phyloP scores from a whole-genome alignment of 1,140 invertebrate genomes.

The Phenacoccus solenopsis region DNA sequence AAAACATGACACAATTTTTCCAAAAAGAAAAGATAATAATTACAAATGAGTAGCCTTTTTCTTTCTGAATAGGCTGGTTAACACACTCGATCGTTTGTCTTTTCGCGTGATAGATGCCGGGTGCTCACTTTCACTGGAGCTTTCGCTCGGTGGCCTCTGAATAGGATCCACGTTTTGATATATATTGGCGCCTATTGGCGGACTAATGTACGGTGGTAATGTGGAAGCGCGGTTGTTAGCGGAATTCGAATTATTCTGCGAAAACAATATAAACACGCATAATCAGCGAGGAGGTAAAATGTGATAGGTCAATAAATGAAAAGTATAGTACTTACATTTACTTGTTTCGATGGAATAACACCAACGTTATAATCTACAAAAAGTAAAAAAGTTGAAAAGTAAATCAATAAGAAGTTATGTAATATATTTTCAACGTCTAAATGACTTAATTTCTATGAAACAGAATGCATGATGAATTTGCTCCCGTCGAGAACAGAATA shows the following conservation, averaged over 20 bases:
- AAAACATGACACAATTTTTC: not conserved
- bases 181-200: conserved; percentile 13
- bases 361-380: not conserved
- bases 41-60: conserved; percentile 28
- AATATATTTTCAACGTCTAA: no score
- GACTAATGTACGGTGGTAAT: conserved; percentile 25
- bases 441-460: no score
- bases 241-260: not conserved
- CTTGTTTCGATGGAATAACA: not conserved
- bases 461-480: no score
- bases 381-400: not conserved
- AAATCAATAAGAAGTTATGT: no score
- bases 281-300: not conserved
- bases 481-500: not conserved
- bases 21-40: not conserved
- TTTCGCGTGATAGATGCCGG: conserved; percentile 24
- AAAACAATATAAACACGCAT: not conserved
- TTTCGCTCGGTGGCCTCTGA: conserved; percentile 26
- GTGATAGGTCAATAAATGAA: not conserved
- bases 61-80: conserved; percentile 28
- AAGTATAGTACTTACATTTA: not conserved
- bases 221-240: conserved; percentile 22
- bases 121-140: conserved; percentile 30
- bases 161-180: not conserved
- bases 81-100: conserved; percentile 27